Percentiles rank a stretch among this genome's conserved stretches.
phyloP scores from a whole-genome alignment of 2,797 vertebrate species.

The Falco concolor region DNA sequence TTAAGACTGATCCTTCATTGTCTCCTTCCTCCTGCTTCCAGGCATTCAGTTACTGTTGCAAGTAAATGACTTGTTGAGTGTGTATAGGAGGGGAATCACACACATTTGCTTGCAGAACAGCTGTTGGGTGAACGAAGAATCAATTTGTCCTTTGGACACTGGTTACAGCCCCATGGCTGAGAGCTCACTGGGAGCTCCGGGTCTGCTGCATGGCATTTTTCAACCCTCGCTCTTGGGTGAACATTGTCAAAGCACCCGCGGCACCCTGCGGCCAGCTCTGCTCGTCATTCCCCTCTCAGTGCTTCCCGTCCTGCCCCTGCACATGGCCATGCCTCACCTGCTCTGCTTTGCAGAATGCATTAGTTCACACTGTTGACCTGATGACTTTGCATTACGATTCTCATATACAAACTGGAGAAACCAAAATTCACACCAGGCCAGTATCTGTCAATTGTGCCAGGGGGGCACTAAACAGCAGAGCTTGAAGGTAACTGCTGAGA shows the following conservation, averaged over 20 bases:
- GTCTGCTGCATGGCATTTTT: not conserved
- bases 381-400: not conserved
- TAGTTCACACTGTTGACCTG: not conserved
- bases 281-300: not conserved
- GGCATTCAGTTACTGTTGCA: not conserved
- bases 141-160: not conserved
- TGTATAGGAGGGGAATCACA: not conserved
- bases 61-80: not conserved
- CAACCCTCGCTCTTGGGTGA: not conserved
- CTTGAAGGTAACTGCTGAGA: not conserved
- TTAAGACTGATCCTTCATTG: not conserved
- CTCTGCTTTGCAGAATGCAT: not conserved
- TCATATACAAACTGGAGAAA: not conserved
- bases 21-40: not conserved
- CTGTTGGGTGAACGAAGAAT: not conserved
- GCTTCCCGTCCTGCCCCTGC: not conserved
- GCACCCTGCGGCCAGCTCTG: not conserved
- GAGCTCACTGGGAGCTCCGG: not conserved
- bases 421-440: not conserved
- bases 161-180: not conserved
- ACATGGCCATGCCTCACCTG: not conserved
- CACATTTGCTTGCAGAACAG: not conserved
- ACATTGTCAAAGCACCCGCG: accelerated
- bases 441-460: not conserved
- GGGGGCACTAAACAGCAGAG: not conserved